Evolutionary conservation across 2,888 invertebrate genomes (phyloP), one percentile per base, ranked within the genome.

Genomic region (Amorpha juglandis): DNA sequence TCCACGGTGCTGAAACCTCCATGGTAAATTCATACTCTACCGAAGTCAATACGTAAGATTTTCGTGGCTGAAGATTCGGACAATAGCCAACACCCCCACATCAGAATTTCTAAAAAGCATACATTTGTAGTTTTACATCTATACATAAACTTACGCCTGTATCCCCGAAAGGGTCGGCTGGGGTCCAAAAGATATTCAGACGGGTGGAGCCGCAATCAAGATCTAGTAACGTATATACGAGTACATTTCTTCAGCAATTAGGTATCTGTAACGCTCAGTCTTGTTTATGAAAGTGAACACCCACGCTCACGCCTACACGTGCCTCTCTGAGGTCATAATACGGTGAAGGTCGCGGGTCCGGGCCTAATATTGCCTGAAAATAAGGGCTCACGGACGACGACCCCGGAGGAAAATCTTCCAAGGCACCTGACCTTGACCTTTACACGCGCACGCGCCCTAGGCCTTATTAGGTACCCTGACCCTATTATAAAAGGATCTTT

Each of bases 391-490:
- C 80, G 91, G 89, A 81, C 89, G 78, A 81, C 84, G 88, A 92
- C 89, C 92, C 86, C 86, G 76, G 78, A 86, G 87, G 85, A 91
- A 58, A 92, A 93, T 91, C 90, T 92, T 92, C 91, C 92, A 91
- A 89, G 91, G 91, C 79, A 81, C 73, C 86, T 84, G 86, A 88
- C 92, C 92, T 90, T 92, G 91, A 92, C 87, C 92, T 91, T 90
- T 89, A 82, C 74, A 80, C 92, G 92, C 92, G 92, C 92, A 92
- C 80, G 92, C 92, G 92, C 92, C 73, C 77, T 88, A 70, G 81
- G 77, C 76, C 78, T 89, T 78, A 86, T 87, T 86, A 82, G 88
- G 89, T 90, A 87, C 90, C 89, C 87, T 92, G 91, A 91, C 92
- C 91, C 89, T 87, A 86, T 87, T 90, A 88, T 82, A 77, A 84